These are phyloP conservation scores for Machimus rusticus DNA, from an alignment of 2,888 invertebrate genomes.

Conservation along the genomic window DNA sequence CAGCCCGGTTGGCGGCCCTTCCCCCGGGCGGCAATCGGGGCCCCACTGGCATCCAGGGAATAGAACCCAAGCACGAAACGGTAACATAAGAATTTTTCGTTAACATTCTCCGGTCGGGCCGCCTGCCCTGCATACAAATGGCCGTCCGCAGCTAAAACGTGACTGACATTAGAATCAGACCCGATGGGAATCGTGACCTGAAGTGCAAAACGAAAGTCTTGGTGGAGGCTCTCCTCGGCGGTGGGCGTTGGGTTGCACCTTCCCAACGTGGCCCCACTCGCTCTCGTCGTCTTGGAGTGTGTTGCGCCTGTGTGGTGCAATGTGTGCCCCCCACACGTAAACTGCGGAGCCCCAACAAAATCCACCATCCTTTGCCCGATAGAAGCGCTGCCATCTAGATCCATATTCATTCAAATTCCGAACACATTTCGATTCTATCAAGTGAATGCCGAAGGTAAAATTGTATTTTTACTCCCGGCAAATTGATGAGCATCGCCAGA, in stretches of 20 bases:
- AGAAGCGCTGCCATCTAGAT: not conserved
- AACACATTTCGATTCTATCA: not conserved
- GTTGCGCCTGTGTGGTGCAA: not conserved
- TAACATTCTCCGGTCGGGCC: slow-evolving; percentile 20
- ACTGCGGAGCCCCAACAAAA: not conserved
- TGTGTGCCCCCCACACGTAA: not conserved
- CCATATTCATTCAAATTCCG: not conserved
- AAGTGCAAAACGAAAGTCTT: not conserved
- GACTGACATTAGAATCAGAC: not conserved
- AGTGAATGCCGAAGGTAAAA: not conserved
- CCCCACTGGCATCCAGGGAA: not conserved
- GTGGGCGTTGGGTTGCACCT: not conserved
- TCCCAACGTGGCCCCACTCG: not conserved
- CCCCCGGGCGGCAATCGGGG: not conserved
- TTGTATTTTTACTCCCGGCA: not conserved
- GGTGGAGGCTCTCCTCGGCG: not conserved
- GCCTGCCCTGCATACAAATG: slow-evolving; percentile 22
- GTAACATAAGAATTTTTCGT: slow-evolving; percentile 38
- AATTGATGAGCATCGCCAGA: not conserved
- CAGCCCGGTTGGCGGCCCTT: not conserved
- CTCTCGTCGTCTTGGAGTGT: not conserved
- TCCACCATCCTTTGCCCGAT: not conserved
- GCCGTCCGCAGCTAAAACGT: slow-evolving; percentile 4
- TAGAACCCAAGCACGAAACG: slow-evolving; percentile 3
- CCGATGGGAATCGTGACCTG: not conserved